These are phyloP conservation scores for Hirtodrosophila duncani DNA, from an alignment of 2,888 invertebrate species.

Conservation along the genomic window DNA sequence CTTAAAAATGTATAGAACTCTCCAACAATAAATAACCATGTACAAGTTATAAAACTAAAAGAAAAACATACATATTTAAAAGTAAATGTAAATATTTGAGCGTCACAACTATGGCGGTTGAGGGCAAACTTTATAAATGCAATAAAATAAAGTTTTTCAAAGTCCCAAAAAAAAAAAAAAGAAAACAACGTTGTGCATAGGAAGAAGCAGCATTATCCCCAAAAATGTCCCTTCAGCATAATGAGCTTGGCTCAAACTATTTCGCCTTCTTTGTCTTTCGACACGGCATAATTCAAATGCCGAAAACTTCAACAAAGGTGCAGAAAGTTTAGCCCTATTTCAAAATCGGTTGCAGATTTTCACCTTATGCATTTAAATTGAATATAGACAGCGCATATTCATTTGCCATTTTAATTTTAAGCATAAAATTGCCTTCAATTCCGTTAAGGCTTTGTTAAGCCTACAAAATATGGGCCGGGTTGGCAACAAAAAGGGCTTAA, in stretches of 20 bases:
- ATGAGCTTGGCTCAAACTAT: conserved; percentile 35
- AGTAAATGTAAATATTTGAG: conserved; percentile 41
- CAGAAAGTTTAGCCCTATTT: conserved; percentile 6
- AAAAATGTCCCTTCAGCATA: conserved; percentile 37
- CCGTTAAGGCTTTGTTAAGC: conserved; percentile 17
- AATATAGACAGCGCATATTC: conserved; percentile 4
- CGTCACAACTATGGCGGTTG: conserved; percentile 60
- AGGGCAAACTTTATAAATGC: conserved; percentile 70
- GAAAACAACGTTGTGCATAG: too few relatives aligned
- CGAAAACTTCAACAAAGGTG: conserved; percentile 51
- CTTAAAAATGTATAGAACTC: too few relatives aligned
- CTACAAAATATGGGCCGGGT: conserved; percentile 2
- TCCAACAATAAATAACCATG: conserved; percentile 1
- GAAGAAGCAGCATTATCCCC: too few relatives aligned
- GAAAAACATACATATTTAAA: conserved; percentile 11
- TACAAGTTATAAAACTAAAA: conserved; percentile 2
- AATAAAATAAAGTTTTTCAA: conserved; percentile 61
- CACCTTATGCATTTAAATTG: too few relatives aligned
- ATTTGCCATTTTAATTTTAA: neutral
- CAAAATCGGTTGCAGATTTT: too few relatives aligned
- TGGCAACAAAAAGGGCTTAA: conserved; percentile 6
- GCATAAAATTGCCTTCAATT: conserved; percentile 24
- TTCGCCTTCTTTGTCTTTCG: conserved; percentile 4
- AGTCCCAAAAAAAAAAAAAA: conserved; percentile 10
- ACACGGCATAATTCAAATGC: conserved; percentile 50